Evolutionary conservation across 2,113 vertebrate species (phyloP).

Genomic region (Pitta sordida): DNA sequence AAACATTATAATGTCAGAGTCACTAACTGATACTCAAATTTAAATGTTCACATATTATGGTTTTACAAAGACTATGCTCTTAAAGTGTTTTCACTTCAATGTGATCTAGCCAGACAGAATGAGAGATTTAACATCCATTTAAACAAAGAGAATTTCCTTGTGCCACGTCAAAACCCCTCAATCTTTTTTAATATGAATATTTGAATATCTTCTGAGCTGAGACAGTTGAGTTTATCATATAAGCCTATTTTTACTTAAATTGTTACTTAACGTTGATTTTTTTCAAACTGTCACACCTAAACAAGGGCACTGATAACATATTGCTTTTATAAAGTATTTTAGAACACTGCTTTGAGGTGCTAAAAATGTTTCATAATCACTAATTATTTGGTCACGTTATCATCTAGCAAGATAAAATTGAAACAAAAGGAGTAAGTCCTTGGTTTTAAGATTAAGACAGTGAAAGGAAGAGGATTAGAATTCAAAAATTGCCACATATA

Average conservation of each 20-base stretch:
- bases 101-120: neutral
- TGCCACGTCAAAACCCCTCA: neutral
- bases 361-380: neutral
- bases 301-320: neutral
- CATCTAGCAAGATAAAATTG: neutral
- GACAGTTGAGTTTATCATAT: neutral
- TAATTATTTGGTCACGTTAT: neutral
- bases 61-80: neutral
- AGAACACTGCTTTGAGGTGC: neutral
- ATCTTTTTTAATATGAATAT: constrained; percentile 16
- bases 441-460: neutral
- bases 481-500: neutral
- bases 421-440: neutral
- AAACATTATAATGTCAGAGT: neutral
- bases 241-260: neutral
- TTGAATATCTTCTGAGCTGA: neutral
- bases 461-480: neutral
- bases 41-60: neutral
- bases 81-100: neutral
- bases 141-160: constrained; percentile 7
- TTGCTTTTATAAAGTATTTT: neutral
- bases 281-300: neutral
- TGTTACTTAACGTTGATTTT: neutral
- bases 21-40: neutral
- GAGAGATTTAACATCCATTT: neutral